Percentiles rank a stretch among this genome's conserved stretches.
These are phyloP conservation scores for Tetrao urogallus DNA, from an alignment of 2,113 vertebrate species.

Conservation along the genomic window DNA sequence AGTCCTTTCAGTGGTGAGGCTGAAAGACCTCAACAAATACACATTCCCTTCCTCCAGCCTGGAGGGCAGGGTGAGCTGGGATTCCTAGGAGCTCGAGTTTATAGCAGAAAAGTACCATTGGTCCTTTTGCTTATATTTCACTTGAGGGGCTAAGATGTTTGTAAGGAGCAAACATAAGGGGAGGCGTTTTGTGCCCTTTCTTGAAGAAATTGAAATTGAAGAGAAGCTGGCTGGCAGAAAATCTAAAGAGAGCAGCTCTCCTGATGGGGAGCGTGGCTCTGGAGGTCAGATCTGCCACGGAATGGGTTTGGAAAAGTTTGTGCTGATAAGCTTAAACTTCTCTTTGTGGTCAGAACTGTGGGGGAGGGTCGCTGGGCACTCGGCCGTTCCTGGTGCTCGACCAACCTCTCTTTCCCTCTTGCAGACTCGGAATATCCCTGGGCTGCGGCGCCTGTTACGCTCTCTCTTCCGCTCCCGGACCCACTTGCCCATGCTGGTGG, in stretches of 20 bases:
- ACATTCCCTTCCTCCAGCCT: background rate
- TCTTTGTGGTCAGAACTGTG: background rate
- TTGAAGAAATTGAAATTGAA: background rate
- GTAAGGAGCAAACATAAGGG: background rate
- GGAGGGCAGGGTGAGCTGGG: background rate
- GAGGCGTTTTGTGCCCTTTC: background rate
- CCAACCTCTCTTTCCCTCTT: conserved; percentile 4
- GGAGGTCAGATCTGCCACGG: background rate
- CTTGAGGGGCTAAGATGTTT: background rate
- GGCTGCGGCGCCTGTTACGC: conserved; percentile 82
- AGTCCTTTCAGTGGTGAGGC: background rate
- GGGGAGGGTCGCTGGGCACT: background rate
- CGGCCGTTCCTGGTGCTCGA: background rate
- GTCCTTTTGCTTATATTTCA: background rate
- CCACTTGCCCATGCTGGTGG: conserved; percentile 83
- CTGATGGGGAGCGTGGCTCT: background rate
- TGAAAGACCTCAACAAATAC: background rate
- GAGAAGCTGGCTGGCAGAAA: background rate
- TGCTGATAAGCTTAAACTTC: background rate
- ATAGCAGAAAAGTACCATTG: background rate
- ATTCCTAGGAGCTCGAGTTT: background rate
- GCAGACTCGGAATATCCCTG: conserved; percentile 79
- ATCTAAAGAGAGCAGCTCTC: background rate
- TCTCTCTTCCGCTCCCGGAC: conserved; percentile 85
- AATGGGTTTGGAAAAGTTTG: background rate